Conservation (phyloP, 1,140 invertebrate genomes). For the Conus betulinus region DNA sequence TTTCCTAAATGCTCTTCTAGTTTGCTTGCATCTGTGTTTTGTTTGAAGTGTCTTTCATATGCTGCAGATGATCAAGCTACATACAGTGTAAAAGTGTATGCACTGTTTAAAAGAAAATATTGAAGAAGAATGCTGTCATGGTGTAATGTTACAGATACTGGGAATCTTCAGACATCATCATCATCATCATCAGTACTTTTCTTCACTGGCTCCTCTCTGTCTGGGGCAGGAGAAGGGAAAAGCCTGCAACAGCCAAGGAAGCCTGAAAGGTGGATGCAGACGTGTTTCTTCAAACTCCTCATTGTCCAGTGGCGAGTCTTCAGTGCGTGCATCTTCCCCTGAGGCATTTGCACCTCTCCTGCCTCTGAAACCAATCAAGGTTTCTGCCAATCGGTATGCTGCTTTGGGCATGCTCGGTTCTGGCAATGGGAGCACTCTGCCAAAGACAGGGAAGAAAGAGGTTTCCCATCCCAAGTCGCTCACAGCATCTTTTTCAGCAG, state of each 20-base stretch:
- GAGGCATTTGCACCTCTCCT: background rate
- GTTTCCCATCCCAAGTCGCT: background rate
- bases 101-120: no score
- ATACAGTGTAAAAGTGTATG: no score
- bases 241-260: background rate
- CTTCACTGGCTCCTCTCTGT: background rate
- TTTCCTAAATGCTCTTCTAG: no score
- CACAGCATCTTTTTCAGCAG: background rate
- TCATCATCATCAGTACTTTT: background rate
- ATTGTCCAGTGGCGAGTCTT: background rate
- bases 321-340: background rate
- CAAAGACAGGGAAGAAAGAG: background rate
- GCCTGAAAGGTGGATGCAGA: background rate
- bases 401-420: background rate
- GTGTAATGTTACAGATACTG: no score
- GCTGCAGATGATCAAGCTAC: no score
- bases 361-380: slow-evolving; percentile 13
- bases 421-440: background rate
- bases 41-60: no score
- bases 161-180: background rate
- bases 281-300: background rate
- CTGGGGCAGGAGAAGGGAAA: background rate
- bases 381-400: slow-evolving; percentile 1
- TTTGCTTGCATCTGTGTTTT: no score
- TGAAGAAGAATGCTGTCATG: no score